Evolutionary conservation across 2,888 invertebrate genomes (phyloP), one percentile per base, ranked within the genome.

Genomic region (Tubiluchus corallicola): DNA sequence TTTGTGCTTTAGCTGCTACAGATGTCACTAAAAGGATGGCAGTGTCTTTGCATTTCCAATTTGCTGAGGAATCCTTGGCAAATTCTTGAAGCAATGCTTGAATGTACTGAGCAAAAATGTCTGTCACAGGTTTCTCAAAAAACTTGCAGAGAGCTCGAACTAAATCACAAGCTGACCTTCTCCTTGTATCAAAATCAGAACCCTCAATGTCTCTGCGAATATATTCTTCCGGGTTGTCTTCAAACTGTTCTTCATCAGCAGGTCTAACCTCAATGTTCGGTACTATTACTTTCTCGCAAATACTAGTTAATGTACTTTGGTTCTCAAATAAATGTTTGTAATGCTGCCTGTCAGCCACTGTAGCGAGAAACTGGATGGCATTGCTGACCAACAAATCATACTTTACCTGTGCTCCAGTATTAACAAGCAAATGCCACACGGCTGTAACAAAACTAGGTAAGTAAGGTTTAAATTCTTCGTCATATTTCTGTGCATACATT

Each of bases 221-320:
- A 60, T 88, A 94, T 66, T 99, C 98, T 58, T 98, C 92, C 0
- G 98, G 85, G 60, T 94, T 96, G 61, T 96, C 94, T 63, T 92
- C 90, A 66, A 98, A 98, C 39, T 92, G 63, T 63, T 98, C 98
- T 64, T 87, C 81, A 66, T 99, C 98, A 0, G 87, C 81, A 43
- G 76, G 78, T 81, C 16, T 21, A 4, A 37, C n/a, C 64, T 90
- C 82, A 75, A 99, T 82, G 62, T 96, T 98, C 1, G 96, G 94
- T 55, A 98, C 87, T 55, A 98, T 83, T n/a, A 98, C 87, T 64
- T 90, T 90, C 62, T 96, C 88, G 63, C 94, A 96, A 51, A 94
- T 90, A 55, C 78, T 82, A 51, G 81, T 79, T 3, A 96, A 71
- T 2, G 83, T 83, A 41, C 74, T 74, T 0, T 82, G 77, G 61